Evolutionary conservation across 2,888 invertebrate species (phyloP).

Genomic region (Volucella inanis): DNA sequence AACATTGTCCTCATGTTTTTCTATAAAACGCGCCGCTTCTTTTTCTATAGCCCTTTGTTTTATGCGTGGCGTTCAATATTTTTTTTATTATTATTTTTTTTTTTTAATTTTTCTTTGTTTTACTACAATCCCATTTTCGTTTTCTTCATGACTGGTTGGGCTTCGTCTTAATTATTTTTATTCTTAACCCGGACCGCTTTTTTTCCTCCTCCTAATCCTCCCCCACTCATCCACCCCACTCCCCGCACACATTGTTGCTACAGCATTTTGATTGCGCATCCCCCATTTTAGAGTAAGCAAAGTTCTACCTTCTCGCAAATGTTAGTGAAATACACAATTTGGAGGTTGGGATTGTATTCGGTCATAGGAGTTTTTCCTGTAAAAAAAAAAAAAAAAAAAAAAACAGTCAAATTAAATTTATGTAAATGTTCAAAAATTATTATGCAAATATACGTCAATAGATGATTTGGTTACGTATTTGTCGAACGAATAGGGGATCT

Average conservation of each 20-base stretch:
- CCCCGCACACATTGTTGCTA: neutral
- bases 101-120: neutral
- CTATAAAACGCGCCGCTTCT: slow-evolving; percentile 18
- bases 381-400: neutral
- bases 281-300: slow-evolving; percentile 36
- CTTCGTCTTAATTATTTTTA: slow-evolving; percentile 47
- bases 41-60: neutral
- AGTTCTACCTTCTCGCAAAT: slow-evolving; percentile 6
- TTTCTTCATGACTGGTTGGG: neutral
- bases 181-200: neutral
- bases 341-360: neutral
- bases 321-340: neutral
- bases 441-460: neutral
- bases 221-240: too few species aligned
- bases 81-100: neutral
- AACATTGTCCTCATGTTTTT: slow-evolving; percentile 34
- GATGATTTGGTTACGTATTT: neutral
- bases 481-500: too few species aligned
- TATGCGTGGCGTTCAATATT: too few species aligned
- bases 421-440: slow-evolving; percentile 21
- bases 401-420: slow-evolving; percentile 9
- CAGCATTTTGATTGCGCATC: slow-evolving; percentile 57
- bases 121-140: slow-evolving; percentile 8
- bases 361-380: neutral
- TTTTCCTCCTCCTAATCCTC: neutral